Evolutionary conservation across 2,797 vertebrate genomes (phyloP).

Genomic region (Sebastes itinus): DNA sequence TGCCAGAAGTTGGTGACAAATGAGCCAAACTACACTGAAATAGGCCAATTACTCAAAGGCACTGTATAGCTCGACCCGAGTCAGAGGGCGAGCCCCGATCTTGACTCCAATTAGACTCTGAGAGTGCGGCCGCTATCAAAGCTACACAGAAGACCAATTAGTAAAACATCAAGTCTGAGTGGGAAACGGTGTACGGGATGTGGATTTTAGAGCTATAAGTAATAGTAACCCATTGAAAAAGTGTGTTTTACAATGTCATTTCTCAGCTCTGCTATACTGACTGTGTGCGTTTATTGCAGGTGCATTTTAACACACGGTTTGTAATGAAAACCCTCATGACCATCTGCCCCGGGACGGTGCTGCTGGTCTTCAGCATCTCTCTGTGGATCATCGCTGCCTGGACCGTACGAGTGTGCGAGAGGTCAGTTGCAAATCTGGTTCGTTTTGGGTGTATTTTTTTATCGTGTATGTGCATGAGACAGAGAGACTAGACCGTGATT

Average conservation of each 20-base stretch:
- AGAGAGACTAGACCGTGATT: background rate
- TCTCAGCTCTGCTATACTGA: background rate
- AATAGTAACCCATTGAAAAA: background rate
- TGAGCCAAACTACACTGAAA: constrained; percentile 42
- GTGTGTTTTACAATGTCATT: background rate
- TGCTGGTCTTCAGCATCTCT: constrained; percentile 98
- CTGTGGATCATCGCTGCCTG: constrained; percentile 99
- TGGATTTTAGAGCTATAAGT: background rate
- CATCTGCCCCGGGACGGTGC: constrained; percentile 96
- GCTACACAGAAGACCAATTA: constrained; percentile 49
- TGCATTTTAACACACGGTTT: constrained; percentile 98
- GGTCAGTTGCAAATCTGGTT: constrained; percentile 79
- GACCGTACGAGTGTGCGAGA: constrained; percentile 97
- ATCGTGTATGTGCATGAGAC: background rate
- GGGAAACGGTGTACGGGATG: constrained; percentile 1
- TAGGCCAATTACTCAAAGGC: constrained; percentile 51
- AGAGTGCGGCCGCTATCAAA: constrained; percentile 27
- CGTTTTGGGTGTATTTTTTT: background rate
- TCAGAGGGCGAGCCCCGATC: constrained; percentile 47
- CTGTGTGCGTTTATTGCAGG: constrained; percentile 77
- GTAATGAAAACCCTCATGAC: constrained; percentile 99
- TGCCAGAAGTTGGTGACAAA: constrained; percentile 54
- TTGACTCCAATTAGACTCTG: constrained; percentile 47
- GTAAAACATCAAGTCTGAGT: constrained; percentile 29
- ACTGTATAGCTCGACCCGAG: constrained; percentile 37